Evolutionary conservation across 92 coral and sea anemone genomes (phyloP).

Genomic region (Phenganax stokvisi): DNA sequence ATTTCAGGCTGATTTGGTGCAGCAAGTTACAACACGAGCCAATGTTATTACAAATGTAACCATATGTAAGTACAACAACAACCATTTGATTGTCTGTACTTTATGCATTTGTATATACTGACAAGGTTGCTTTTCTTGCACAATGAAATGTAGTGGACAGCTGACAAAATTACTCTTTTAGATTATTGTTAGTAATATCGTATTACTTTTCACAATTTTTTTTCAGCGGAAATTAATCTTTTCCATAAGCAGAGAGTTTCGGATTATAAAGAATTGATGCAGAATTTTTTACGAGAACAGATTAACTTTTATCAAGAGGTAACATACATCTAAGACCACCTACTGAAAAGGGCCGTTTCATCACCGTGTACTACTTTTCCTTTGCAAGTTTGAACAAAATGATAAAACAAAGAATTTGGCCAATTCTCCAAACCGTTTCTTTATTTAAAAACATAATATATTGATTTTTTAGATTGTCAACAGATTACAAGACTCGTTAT

Average conservation of each 20-base stretch:
- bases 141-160: too few relatives aligned
- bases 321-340: conserved; percentile 22
- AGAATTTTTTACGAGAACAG: conserved; percentile 78
- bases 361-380: background rate
- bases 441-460: background rate
- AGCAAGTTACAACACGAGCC: conserved; percentile 68
- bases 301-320: conserved; percentile 85
- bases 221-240: conserved; percentile 86
- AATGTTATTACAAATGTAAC: conserved; percentile 91
- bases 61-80: conserved; percentile 58
- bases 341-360: too few relatives aligned
- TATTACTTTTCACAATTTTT: background rate
- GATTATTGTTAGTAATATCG: background rate
- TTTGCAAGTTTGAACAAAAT: background rate
- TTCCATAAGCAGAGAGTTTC: conserved; percentile 72
- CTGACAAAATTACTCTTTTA: too few relatives aligned
- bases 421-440: too few relatives aligned
- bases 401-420: background rate
- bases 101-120: background rate
- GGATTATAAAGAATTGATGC: conserved; percentile 89
- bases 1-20: conserved; percentile 59
- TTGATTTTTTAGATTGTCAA: conserved; percentile 61
- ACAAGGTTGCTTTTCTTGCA: too few relatives aligned
- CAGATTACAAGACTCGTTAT: conserved; percentile 72
- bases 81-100: background rate